Conservation (phyloP, 2,113 vertebrate species). For the Panthera leo region DNA sequence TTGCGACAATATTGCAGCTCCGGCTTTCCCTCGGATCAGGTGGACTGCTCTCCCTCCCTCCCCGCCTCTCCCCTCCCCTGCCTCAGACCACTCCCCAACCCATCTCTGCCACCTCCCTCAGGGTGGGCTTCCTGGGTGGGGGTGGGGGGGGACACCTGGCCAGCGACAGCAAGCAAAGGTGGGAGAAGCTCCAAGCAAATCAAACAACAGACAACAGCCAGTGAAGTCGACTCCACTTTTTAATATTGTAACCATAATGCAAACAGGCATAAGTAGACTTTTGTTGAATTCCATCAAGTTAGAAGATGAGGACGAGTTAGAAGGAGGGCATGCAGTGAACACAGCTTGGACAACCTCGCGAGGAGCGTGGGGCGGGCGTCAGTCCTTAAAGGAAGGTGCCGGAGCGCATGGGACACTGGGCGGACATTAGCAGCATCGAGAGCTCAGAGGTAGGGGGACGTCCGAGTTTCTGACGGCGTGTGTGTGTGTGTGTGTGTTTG, state of each 20-base stretch:
- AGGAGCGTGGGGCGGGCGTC: constrained; percentile 71
- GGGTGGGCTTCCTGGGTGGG: background rate
- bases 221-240: constrained; percentile 67
- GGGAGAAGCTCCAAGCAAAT: background rate
- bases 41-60: rapidly evolving
- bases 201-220: background rate
- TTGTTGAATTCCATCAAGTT: constrained; percentile 80
- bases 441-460: constrained; percentile 82
- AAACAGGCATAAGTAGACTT: constrained; percentile 87
- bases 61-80: background rate
- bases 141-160: background rate
- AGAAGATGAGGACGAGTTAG: constrained; percentile 82
- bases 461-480: background rate
- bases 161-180: rapidly evolving
- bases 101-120: background rate
- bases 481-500: background rate
- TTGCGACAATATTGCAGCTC: background rate
- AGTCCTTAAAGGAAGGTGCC: constrained; percentile 74
- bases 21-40: too few species aligned
- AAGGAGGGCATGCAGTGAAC: constrained; percentile 84
- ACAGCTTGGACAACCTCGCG: constrained; percentile 78
- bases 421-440: constrained; percentile 82
- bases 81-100: background rate
- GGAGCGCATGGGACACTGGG: constrained; percentile 72
- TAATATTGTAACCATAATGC: constrained; percentile 86